Base-by-base conservation (phyloP, 2,113 vertebrate genomes). In the Trichechus manatus region DNA sequence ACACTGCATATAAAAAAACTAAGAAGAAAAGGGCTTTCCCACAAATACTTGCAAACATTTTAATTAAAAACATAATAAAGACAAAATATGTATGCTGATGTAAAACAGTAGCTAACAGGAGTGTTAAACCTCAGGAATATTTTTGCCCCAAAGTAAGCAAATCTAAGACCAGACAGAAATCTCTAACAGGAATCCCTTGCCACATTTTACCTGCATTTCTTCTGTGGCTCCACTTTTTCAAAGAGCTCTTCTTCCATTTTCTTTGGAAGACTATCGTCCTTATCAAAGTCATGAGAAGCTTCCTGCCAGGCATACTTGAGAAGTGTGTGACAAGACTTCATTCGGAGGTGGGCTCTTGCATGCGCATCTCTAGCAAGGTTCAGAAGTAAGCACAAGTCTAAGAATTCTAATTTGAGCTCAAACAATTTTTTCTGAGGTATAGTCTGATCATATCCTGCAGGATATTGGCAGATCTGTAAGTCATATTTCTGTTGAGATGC, bases 251-350 rank as follows among this genome's bases (percentile, higher is more conserved):
- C 93, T 36, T 97, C 96, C 66, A 83, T 33, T 1, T 80, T 80
- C 36, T 97, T 90, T 84, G 72, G 89, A 22, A 91, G 42, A 31
- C 8, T 39, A 81, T 39, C 42, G 27, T 82, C 77, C 31, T 95
- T 68, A 70, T 88, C 78, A 59, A 61, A 64, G n/a, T 78, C 79
- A 59, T 1, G 27, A 19, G n/a, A 13, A 17, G 47, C 9, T 88
- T 96, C 72, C 93, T 98, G 93, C 96, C 95, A 98, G 77, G 93
- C 89, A 6, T 96, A 96, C 90, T 93, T 97, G 13, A 63, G 20
- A 39, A n/a, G 75, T 5, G 86, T 66, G 84, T 93, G 94, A 14
- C 47, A 82, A 84, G 88, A 83, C 79, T 96, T 79, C 72, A 36
- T 33, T 95, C 87, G 68, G 27, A 96, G 80, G 68, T 98, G 98